Conservation (phyloP, 2,888 invertebrate species). For the Piscicola geometra region DNA sequence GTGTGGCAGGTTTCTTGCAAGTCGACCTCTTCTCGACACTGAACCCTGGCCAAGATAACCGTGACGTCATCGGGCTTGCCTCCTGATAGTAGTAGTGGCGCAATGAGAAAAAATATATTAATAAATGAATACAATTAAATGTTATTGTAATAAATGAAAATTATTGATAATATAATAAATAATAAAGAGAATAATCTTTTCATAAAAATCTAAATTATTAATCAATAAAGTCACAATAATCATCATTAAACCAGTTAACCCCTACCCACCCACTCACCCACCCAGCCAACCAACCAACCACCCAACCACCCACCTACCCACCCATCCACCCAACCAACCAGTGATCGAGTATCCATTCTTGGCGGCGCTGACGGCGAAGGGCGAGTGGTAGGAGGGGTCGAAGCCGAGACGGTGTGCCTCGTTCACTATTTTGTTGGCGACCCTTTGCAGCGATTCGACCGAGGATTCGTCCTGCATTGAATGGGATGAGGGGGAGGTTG, state of each 20-base stretch:
- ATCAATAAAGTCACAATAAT: not conserved
- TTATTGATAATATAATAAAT: no score
- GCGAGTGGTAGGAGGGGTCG: slow-evolving; percentile 63
- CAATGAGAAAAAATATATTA: no score
- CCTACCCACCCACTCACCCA: no score
- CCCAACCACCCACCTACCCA: not conserved
- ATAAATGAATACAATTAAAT: no score
- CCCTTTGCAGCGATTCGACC: slow-evolving; percentile 67
- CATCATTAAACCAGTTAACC: no score
- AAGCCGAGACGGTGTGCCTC: slow-evolving; percentile 90
- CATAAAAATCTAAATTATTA: no score
- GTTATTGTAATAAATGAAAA: no score
- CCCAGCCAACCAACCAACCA: slow-evolving; percentile 34
- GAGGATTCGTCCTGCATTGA: slow-evolving; percentile 48
- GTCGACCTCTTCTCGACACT: slow-evolving; percentile 7
- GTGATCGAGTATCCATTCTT: slow-evolving; percentile 41
- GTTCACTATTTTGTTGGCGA: slow-evolving; percentile 88
- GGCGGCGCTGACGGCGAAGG: slow-evolving; percentile 42
- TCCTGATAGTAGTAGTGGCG: no score
- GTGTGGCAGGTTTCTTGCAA: no score
- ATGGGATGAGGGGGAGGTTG: no score
- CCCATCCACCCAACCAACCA: slow-evolving; percentile 26
- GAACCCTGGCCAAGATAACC: slow-evolving; percentile 66
- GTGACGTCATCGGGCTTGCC: slow-evolving; percentile 99
- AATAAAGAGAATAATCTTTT: no score